Base-by-base conservation (phyloP, 2,888 invertebrate species). In the Prosopocoilus inquinatus region DNA sequence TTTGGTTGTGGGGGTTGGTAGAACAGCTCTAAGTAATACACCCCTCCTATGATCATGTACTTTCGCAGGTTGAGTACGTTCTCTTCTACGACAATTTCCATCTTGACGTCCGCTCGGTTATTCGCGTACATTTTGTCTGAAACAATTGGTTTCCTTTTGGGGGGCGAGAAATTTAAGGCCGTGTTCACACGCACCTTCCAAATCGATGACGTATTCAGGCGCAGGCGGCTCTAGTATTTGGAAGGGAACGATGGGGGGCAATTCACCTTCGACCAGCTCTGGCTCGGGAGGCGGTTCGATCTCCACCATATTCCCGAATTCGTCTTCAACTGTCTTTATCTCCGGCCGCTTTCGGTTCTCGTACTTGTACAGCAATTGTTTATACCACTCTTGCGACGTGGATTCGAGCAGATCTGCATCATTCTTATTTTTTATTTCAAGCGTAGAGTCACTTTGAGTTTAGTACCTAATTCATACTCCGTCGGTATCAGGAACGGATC, bases 1-100 rank as follows among this genome's bases (percentile, higher is more conserved):
- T 86, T 86, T 0, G 89, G 87, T 64, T 94, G 93, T 0, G 91
- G 88, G 0, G 93, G 93, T 11, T 89, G 89, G 48, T 84, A 80
- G 49, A 91, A 75, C 46, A 91, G 79, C 66, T 93, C 87, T 44
- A 93, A 75, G 62, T 85, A 83, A 57, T 86, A 86, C 0, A 91
- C 83, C 0, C 94, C 94, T 0, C 91, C 91, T 11, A 91, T 82
- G 49, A 92, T 83, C 0, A 79, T 81, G 71, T 86, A 89, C 69
- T 88, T 89, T 41, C 93, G 79, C 48, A 93, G 77, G 75, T 93
- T 91, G 0, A 92, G 71, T 68, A 89, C 86, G 0, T 83, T 81
- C 15, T 80, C 75, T 11, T 80, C 75, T 0, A 82, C 75, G 2
- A 78, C 70, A 0, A 68, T 70, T 13, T 63, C 61, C 43, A 81